Percentiles rank a stretch among this genome's conserved stretches.
Conservation (phyloP, 1,140 invertebrate species). For the Eufriesea mexicana region DNA sequence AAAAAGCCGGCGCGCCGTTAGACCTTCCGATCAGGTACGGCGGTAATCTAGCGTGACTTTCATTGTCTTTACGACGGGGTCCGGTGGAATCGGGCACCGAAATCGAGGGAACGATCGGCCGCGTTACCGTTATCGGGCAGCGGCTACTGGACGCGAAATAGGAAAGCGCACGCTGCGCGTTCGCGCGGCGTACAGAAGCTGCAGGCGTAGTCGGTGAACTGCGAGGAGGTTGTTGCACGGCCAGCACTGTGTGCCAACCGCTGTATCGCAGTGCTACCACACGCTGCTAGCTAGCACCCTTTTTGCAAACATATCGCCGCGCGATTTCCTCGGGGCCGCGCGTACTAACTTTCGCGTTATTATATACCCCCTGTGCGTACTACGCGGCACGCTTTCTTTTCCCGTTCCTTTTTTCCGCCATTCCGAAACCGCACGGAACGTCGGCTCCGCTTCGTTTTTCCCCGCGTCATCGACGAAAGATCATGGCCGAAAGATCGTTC, state of each 20-base stretch:
- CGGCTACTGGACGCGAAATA: slow-evolving; percentile 30
- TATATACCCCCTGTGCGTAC: not conserved
- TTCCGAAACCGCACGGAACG: not conserved
- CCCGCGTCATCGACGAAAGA: not conserved
- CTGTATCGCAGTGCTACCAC: slow-evolving; percentile 19
- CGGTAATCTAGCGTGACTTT: not conserved
- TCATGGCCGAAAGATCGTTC: not conserved
- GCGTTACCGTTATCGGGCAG: slow-evolving; percentile 50
- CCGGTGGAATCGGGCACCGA: not conserved
- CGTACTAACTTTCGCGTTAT: slow-evolving; percentile 58
- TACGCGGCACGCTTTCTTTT: slow-evolving; percentile 1
- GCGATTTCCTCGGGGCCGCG: slow-evolving; percentile 5
- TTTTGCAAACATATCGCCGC: slow-evolving; percentile 53
- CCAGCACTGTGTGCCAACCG: slow-evolving; percentile 40
- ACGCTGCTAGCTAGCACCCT: slow-evolving; percentile 35
- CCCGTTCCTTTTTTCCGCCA: not conserved
- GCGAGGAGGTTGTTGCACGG: slow-evolving; percentile 50
- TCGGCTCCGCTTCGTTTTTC: not conserved
- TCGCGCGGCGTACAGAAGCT: slow-evolving; percentile 55
- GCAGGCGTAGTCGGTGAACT: slow-evolving; percentile 45
- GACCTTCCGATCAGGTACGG: not conserved
- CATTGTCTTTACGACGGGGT: not conserved
- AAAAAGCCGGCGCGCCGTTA: not conserved
- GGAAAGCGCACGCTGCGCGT: slow-evolving; percentile 53
- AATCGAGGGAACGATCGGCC: slow-evolving; percentile 24